Base-by-base conservation (phyloP, 2,797 vertebrate species). In the Coregonus suidteri region DNA sequence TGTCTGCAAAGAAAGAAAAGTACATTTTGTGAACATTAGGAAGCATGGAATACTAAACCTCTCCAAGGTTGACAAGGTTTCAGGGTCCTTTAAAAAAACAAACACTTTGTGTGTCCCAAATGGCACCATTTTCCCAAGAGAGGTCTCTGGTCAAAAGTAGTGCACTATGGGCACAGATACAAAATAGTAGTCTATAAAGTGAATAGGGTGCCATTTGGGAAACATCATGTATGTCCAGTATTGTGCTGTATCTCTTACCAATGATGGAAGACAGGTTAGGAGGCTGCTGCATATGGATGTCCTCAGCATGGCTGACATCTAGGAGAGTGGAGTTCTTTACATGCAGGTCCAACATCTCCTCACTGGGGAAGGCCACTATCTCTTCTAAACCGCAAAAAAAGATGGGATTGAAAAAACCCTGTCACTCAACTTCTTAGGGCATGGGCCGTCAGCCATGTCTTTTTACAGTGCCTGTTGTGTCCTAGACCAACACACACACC, bases 301-400 rank as follows among this genome's bases (percentile, higher is more conserved):
- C 83, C 83, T 94, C 71, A 4, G 97, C 96, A 1, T 91, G 90
- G 86, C 95, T 97, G 79, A 79, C 87, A 77, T 97, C 94, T 77
- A 98, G 89, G 76, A 98, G 92, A 79, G 97, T 98, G 14, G 97
- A 98, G 88, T 98, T 98, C 88, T 91, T 97, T 47, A 88, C 87
- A 0, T 80, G 76, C 31, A 69, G 1, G 16, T 47, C 73, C 56
- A 81, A 77, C 77, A 81, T 37, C 34, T 87, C 81, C 3, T 77
- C 76, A 18, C 1, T 15, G 6, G 70, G 16, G 6, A 84, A 80
- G 13, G 20, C 71, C 7, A 75, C 16, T 0, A 3, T 72, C 52
- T 86, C 84, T 1, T 68, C 91, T 92, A 66, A 25, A 3, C 25
- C 68, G 4, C 65, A 72, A 59, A 13, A 47, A 66, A 41, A 0